Percentiles rank a stretch among this genome's conserved stretches.
Conservation (phyloP, 2,888 invertebrate species). For the Automeris io region DNA sequence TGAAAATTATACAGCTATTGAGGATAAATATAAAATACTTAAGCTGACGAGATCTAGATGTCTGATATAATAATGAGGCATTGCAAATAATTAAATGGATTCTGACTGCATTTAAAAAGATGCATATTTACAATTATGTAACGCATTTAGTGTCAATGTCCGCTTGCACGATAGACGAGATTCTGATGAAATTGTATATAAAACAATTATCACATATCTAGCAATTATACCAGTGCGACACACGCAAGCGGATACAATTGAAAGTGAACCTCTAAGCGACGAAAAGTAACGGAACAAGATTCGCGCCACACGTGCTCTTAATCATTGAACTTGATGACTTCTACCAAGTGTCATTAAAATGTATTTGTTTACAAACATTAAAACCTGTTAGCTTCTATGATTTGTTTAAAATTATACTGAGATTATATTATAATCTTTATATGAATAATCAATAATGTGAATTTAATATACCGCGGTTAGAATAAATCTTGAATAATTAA, state of each 20-base stretch:
- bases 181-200: background rate
- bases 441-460: too few relatives aligned
- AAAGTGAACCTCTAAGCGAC: slow-evolving; percentile 62
- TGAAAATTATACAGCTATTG: too few relatives aligned
- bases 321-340: slow-evolving; percentile 64
- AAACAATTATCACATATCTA: background rate
- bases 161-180: background rate
- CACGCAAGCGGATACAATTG: slow-evolving; percentile 35
- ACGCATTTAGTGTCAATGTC: background rate
- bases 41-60: too few relatives aligned
- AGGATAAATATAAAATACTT: too few relatives aligned
- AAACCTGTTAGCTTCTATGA: slow-evolving; percentile 10
- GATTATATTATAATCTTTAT: too few relatives aligned
- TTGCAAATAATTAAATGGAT: too few relatives aligned
- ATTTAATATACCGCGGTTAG: too few relatives aligned
- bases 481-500: too few relatives aligned
- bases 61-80: too few relatives aligned
- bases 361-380: slow-evolving; percentile 23
- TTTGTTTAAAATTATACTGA: background rate
- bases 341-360: slow-evolving; percentile 40
- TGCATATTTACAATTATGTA: too few relatives aligned
- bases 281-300: slow-evolving; percentile 40
- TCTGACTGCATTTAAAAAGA: too few relatives aligned
- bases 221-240: background rate
- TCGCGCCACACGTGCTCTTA: slow-evolving; percentile 37